phyloP scores from a whole-genome alignment of 2,113 vertebrate genomes.

The Sigmodon hispidus region DNA sequence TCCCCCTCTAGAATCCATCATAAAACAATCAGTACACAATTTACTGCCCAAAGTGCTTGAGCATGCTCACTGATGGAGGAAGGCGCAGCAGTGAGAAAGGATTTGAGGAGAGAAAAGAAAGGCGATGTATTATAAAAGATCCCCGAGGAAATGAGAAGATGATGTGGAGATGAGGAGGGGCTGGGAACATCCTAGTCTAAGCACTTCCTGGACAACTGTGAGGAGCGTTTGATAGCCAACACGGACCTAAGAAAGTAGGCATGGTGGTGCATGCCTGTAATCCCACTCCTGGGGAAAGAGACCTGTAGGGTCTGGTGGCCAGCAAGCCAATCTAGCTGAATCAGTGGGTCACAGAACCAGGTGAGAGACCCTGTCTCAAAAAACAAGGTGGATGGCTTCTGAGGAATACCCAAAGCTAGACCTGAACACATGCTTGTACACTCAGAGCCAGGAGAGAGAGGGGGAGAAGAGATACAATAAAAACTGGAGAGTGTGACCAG shows the following conservation, averaged over 20 bases:
- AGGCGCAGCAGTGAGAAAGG: background rate
- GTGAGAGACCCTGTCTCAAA: background rate
- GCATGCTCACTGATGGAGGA: background rate
- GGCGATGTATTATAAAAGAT: slow-evolving; percentile 12
- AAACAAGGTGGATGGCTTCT: background rate
- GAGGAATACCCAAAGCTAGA: background rate
- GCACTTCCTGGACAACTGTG: background rate
- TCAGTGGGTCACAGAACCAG: background rate
- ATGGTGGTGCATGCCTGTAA: background rate
- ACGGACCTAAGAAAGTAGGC: background rate
- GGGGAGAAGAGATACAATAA: background rate
- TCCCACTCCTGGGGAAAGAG: background rate
- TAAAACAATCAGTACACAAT: slow-evolving; percentile 32
- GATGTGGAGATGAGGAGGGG: background rate
- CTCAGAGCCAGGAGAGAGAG: background rate
- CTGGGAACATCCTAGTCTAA: background rate
- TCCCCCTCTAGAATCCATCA: slow-evolving; percentile 23
- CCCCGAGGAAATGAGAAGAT: slow-evolving; percentile 7
- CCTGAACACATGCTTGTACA: no score
- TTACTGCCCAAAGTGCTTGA: background rate
- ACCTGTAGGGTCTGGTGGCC: no score
- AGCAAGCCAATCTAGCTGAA: background rate
- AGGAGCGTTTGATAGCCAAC: background rate
- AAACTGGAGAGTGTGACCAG: background rate
- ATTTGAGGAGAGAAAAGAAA: slow-evolving; percentile 31